Evolutionary conservation across 2,888 invertebrate species (phyloP).

Genomic region (Lypha dubia): DNA sequence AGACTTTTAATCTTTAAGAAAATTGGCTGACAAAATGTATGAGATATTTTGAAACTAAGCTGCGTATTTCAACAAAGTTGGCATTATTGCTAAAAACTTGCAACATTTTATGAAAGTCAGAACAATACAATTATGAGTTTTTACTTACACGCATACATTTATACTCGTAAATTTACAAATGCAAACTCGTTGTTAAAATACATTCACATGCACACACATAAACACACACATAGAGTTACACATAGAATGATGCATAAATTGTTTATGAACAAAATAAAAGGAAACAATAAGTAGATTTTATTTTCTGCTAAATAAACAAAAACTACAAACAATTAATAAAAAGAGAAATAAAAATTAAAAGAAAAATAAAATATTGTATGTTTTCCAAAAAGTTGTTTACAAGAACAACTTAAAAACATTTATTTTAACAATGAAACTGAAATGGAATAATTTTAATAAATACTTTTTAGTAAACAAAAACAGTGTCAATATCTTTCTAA

Average conservation of each 20-base stretch:
- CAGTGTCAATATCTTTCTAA: conserved; percentile 22
- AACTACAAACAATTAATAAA: conserved; percentile 44
- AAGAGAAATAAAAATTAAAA: conserved; percentile 11
- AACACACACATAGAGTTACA: background rate
- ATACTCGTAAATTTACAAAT: background rate
- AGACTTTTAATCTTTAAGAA: no score
- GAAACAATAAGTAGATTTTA: background rate
- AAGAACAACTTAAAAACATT: conserved; percentile 27
- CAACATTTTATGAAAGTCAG: conserved; percentile 19
- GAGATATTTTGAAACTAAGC: background rate
- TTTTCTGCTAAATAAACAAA: conserved; percentile 36
- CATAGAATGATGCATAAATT: background rate
- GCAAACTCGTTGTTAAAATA: background rate
- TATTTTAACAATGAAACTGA: conserved; percentile 33
- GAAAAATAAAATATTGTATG: conserved; percentile 10
- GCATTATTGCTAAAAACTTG: conserved; percentile 20
- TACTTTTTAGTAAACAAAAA: conserved; percentile 5
- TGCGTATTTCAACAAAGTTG: background rate
- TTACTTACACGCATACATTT: background rate
- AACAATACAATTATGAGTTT: conserved; percentile 36
- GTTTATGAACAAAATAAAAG: conserved; percentile 20
- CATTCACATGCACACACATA: background rate
- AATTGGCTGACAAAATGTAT: no score
- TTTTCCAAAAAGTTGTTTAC: conserved; percentile 28
- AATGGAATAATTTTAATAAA: conserved; percentile 38